Conservation (phyloP, 2,888 invertebrate genomes). For the Brassicogethes aeneus region DNA sequence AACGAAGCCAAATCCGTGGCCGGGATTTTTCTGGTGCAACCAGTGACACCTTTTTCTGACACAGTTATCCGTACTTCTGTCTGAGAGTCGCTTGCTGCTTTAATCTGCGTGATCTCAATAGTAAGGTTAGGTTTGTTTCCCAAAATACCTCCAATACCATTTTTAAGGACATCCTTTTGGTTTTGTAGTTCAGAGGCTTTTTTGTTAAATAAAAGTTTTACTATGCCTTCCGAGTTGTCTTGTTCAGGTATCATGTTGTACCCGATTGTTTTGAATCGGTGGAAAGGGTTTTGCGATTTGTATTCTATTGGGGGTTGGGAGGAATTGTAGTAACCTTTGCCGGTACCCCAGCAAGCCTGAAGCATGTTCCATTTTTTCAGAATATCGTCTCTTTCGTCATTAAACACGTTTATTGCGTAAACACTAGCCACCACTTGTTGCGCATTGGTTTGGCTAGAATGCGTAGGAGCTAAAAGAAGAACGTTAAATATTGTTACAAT, state of each 20-base stretch:
- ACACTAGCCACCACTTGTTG: conserved; percentile 44
- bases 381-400: conserved; percentile 90
- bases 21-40: conserved; percentile 58
- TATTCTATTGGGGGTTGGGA: conserved; percentile 73
- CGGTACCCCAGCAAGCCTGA: conserved; percentile 82
- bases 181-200: conserved; percentile 67
- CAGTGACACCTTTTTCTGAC: conserved; percentile 59
- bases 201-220: conserved; percentile 77
- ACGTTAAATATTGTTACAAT: not conserved
- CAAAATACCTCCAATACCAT: conserved; percentile 58
- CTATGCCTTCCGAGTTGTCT: conserved; percentile 86
- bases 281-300: conserved; percentile 82
- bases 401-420: conserved; percentile 60
- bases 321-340: conserved; percentile 72
- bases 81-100: conserved; percentile 69
- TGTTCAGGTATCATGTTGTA: conserved; percentile 81
- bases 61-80: conserved; percentile 66
- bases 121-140: conserved; percentile 79
- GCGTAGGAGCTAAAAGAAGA: conserved; percentile 1
- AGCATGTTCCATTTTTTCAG: conserved; percentile 92
- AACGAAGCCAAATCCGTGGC: conserved; percentile 64
- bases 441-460: conserved; percentile 22
- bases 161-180: conserved; percentile 61
- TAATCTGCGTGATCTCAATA: conserved; percentile 68
- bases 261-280: conserved; percentile 90